Conservation (phyloP, 1,140 invertebrate species). For the Anastrepha obliqua region DNA sequence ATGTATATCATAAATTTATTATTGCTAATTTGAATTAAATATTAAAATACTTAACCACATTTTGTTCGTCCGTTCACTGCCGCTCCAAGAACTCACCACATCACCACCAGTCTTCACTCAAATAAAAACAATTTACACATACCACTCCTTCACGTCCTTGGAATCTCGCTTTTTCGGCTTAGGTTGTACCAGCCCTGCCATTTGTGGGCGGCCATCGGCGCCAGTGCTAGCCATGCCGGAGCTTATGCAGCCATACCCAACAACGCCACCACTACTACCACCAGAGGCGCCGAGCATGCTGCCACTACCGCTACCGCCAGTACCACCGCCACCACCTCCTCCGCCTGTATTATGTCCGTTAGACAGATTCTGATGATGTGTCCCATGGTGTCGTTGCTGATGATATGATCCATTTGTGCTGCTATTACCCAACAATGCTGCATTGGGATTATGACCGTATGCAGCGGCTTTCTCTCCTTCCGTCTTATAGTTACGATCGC, state of each 20-base stretch:
- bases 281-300: slow-evolving; percentile 65
- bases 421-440: slow-evolving; percentile 80
- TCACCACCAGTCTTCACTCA: background rate
- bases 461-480: slow-evolving; percentile 87
- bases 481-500: slow-evolving; percentile 92
- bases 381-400: slow-evolving; percentile 71
- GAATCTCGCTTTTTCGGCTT: slow-evolving; percentile 85
- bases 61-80: background rate
- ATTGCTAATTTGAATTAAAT: slow-evolving; percentile 68
- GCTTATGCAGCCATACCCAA: slow-evolving; percentile 65
- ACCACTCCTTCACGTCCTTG: slow-evolving; percentile 96
- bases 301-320: slow-evolving; percentile 36
- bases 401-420: slow-evolving; percentile 74
- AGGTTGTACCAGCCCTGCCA: slow-evolving; percentile 75
- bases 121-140: slow-evolving; percentile 78
- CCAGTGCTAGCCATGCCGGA: slow-evolving; percentile 67
- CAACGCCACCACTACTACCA: slow-evolving; percentile 67
- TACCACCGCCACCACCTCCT: background rate
- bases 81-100: background rate
- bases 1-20: slow-evolving; percentile 60
- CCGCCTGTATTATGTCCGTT: slow-evolving; percentile 57
- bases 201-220: slow-evolving; percentile 68
- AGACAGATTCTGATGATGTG: slow-evolving; percentile 53
- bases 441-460: slow-evolving; percentile 82
- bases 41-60: slow-evolving; percentile 36